Conservation (phyloP, 2,113 vertebrate genomes). For the Chaetodon trifascialis region DNA sequence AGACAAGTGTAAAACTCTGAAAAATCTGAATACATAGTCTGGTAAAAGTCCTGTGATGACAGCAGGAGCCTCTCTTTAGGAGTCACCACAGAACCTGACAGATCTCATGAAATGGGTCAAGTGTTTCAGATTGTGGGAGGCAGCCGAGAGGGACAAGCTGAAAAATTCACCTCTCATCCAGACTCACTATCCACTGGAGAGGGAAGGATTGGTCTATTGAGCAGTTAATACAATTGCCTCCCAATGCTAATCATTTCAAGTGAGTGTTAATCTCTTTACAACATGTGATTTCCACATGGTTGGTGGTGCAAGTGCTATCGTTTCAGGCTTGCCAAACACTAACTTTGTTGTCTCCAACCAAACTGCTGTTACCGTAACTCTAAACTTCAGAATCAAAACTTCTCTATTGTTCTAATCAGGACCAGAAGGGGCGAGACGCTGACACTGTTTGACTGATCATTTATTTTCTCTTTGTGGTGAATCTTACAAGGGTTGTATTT, state of each 20-base stretch:
- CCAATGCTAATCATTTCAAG: constrained; percentile 70
- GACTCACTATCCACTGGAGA: constrained; percentile 47
- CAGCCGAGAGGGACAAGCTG: constrained; percentile 36
- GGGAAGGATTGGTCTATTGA: constrained; percentile 73
- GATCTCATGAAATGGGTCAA: constrained; percentile 66
- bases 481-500: constrained; percentile 63
- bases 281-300: constrained; percentile 78
- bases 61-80: constrained; percentile 50
- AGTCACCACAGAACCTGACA: constrained; percentile 58
- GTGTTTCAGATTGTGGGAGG: constrained; percentile 52
- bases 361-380: constrained; percentile 32
- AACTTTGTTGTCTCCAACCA: constrained; percentile 25
- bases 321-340: constrained; percentile 37
- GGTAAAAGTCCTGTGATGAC: constrained; percentile 57
- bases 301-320: constrained; percentile 49
- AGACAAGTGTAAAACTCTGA: constrained; percentile 16
- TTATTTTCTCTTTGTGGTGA: constrained; percentile 65
- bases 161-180: constrained; percentile 29
- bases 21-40: constrained; percentile 29
- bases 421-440: constrained; percentile 41
- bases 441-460: constrained; percentile 53
- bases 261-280: constrained; percentile 72
- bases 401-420: constrained; percentile 62
- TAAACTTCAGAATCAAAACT: constrained; percentile 25
- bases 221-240: constrained; percentile 74